Base-by-base conservation (phyloP, 2,113 vertebrate genomes). In the Balaenoptera acutorostrata region DNA sequence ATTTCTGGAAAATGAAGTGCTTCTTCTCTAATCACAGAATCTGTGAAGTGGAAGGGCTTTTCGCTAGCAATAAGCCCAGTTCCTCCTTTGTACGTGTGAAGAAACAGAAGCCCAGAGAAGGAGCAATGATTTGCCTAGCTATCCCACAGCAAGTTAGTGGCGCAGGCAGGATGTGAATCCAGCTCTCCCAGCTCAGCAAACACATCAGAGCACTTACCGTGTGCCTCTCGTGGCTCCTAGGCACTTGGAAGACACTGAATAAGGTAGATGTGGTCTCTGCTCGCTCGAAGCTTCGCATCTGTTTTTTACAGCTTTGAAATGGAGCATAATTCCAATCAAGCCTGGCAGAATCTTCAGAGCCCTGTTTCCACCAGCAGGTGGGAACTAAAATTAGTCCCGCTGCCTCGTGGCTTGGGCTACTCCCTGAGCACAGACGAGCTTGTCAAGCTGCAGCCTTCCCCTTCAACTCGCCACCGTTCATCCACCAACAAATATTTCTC, bases 331-430 rank as follows among this genome's bases (percentile, higher is more conserved):
- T 96, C 92, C 78, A 39, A n/a, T 81, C 75, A 95, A 97, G 95
- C 83, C 90, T 59, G 57, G 93, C 27, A 89, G 86, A 95, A 69
- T 96, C 90, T 77, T 82, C 44, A 36, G 59, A 93, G 82, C 29
- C 88, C 17, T 14, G 52, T 93, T 96, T 93, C 82, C 72, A 93
- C 63, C 66, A 97, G 89, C 77, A 96, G 96, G 85, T 97, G 91
- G 86, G n/a, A 84, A 86, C 95, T 97, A 98, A 97, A 97, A 98
- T 97, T 97, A 97, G 88, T 71, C 49, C 44, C 2, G 1, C 59
- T 89, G 41, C 36, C 49, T 68, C 52, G 52, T 71, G 83, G 61
- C 63, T 41, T 88, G 81, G 66, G 86, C 69, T 84, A 74, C 46
- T 78, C 78, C 87, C 82, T 31, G 18, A 74, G 75, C 68, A 64